phyloP scores from a whole-genome alignment of 2,888 invertebrate species.

The Sesia bembeciformis region DNA sequence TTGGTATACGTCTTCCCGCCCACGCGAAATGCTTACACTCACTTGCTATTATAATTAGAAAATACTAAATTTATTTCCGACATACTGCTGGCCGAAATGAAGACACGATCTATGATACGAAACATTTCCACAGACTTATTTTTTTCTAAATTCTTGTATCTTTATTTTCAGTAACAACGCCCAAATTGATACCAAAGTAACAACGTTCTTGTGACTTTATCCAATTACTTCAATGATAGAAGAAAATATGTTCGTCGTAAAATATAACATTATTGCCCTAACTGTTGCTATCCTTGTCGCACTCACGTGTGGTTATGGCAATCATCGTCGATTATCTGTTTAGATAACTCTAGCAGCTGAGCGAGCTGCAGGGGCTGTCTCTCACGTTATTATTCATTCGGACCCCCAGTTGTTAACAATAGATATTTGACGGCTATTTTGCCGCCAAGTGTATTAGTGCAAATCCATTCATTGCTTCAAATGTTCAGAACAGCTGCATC shows the following conservation, averaged over 20 bases:
- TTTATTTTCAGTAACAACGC: too few relatives aligned
- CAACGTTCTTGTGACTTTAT: too few relatives aligned
- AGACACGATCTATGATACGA: not conserved
- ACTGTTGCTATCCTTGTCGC: conserved; percentile 25
- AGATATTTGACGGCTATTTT: too few relatives aligned
- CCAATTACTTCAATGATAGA: too few relatives aligned
- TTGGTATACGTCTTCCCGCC: conserved; percentile 46
- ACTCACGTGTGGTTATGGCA: conserved; percentile 19
- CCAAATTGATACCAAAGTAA: too few relatives aligned
- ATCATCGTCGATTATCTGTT: conserved; percentile 44
- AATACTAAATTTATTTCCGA: conserved; percentile 48
- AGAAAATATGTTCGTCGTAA: not conserved
- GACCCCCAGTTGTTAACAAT: conserved; percentile 19
- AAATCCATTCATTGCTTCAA: too few relatives aligned
- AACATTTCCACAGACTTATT: too few relatives aligned
- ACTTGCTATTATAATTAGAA: conserved; percentile 69
- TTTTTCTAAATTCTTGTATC: too few relatives aligned
- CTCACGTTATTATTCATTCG: conserved; percentile 41
- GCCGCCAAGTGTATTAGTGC: too few relatives aligned
- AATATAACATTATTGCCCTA: conserved; percentile 4
- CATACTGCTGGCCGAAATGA: conserved; percentile 5
- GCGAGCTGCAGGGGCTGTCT: conserved; percentile 32
- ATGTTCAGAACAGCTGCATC: too few relatives aligned
- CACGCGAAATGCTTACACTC: conserved; percentile 69
- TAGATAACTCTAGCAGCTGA: conserved; percentile 43